Evolutionary conservation across 2,113 vertebrate species (phyloP), one percentile per base, ranked within the genome.

Genomic region (Aegithalos caudatus): DNA sequence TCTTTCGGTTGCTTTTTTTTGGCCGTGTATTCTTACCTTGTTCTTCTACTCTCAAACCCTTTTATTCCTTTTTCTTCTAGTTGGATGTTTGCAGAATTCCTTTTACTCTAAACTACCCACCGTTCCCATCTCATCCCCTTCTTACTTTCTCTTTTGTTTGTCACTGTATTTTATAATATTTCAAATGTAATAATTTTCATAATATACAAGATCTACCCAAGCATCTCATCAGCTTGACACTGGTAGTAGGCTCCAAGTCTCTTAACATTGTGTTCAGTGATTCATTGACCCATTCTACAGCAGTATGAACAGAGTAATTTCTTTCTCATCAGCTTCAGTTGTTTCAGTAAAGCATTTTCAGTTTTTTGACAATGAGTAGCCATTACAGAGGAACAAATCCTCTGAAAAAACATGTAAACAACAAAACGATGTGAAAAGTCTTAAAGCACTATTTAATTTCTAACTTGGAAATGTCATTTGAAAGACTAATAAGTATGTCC

Each of bases 251-350:
- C 28, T 93, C 81, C 24, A 97, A 35, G 54, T 96, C 98, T 81
- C 60, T 97, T 37, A 99, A 90, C 90, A 98, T 74, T 56, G 92
- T 60, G 28, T 86, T 98, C 81, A 99, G 91, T 22, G 97, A 73
- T 22, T 94, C 97, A 35, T 95, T 98, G 94, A 99, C n/a, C 99
- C 99, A 99, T 78, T 95, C 96, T 56, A 99, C 60, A 12, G 98
- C 99, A 1, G 78, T 94, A 42, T 18, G 93, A 81, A 99, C 97
- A 8, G 94, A 95, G 4, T 93, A 83, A 22, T 33, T 88, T 88
- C 96, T 98, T 56, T 97, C 97, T 14, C 96, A 74, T 94, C 88
- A 5, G 73, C 87, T 19, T 94, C 92, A 12, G 20, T 65, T 38
- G 88, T 67, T 66, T 98, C 97, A 14, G 42, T 4, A 38, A 86